Conservation (phyloP, 2,113 vertebrate genomes). For the Psophia crepitans region DNA sequence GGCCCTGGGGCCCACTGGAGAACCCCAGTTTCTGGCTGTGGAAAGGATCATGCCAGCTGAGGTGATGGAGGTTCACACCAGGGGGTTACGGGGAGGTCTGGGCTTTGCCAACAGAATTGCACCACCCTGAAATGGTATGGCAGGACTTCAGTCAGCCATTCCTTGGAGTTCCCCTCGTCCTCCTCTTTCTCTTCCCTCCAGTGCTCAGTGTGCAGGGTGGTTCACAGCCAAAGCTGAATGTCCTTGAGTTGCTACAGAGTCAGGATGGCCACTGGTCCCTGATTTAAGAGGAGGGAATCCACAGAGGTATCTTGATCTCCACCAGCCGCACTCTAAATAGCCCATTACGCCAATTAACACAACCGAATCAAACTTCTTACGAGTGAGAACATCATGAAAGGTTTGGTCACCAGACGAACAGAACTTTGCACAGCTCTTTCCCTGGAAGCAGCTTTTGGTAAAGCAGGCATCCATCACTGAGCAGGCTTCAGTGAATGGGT, state of each 20-base stretch:
- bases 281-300: not conserved
- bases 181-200: no score
- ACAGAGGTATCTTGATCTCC: not conserved
- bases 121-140: not conserved
- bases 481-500: not conserved
- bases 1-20: not conserved
- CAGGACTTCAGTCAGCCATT: not conserved
- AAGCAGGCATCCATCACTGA: not conserved
- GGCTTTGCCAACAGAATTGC: not conserved
- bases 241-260: not conserved
- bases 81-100: accelerated
- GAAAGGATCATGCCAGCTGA: not conserved
- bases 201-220: not conserved
- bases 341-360: not conserved
- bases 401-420: not conserved
- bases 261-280: not conserved
- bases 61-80: not conserved
- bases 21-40: not conserved
- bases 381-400: not conserved
- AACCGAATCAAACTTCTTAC: not conserved
- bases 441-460: not conserved
- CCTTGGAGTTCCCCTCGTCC: not conserved
- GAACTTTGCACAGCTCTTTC: not conserved
- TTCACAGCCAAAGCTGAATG: not conserved
- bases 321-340: not conserved